A percentile compares a stretch with the other conserved stretches of the same genome.
phyloP scores from a whole-genome alignment of 37 sponge, comb jelly and placozoan genomes.

The Chondrosia reniformis region DNA sequence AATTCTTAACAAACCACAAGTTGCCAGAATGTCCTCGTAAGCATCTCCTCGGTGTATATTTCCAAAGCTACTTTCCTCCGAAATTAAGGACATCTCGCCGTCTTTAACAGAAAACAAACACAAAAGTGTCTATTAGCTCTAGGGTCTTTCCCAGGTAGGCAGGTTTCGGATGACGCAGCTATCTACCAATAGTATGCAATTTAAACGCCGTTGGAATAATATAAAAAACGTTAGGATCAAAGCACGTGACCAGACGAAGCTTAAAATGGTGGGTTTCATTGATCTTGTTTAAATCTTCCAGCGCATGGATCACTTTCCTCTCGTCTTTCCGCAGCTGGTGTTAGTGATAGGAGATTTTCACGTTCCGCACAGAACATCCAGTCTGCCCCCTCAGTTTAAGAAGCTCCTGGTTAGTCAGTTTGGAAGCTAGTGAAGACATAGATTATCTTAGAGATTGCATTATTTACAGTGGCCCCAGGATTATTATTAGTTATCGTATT shows the following conservation, averaged over 20 bases:
- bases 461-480: too few species aligned
- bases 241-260: slow-evolving; percentile 9
- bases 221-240: too few species aligned
- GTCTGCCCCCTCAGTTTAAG: slow-evolving; percentile 94
- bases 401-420: slow-evolving; percentile 77
- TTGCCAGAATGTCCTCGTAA: too few species aligned
- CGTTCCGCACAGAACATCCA: slow-evolving; percentile 86
- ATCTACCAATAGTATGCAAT: too few species aligned
- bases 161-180: too few species aligned
- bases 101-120: too few species aligned
- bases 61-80: slow-evolving; percentile 9
- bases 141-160: too few species aligned
- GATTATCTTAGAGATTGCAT: too few species aligned
- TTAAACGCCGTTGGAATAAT: too few species aligned
- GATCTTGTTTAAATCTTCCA: background rate
- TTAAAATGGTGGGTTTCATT: slow-evolving; percentile 14
- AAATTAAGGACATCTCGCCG: background rate
- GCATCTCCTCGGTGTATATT: background rate
- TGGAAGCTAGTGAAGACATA: background rate
- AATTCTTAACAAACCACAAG: too few species aligned
- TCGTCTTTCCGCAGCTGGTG: slow-evolving; percentile 62
- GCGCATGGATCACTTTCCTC: background rate
- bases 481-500: too few species aligned
- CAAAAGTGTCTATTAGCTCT: too few species aligned
- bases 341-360: slow-evolving; percentile 98